A percentile compares a stretch with the other conserved stretches of the same genome.
Conservation (phyloP, 2,888 invertebrate genomes). For the Eurytoma adleriae region DNA sequence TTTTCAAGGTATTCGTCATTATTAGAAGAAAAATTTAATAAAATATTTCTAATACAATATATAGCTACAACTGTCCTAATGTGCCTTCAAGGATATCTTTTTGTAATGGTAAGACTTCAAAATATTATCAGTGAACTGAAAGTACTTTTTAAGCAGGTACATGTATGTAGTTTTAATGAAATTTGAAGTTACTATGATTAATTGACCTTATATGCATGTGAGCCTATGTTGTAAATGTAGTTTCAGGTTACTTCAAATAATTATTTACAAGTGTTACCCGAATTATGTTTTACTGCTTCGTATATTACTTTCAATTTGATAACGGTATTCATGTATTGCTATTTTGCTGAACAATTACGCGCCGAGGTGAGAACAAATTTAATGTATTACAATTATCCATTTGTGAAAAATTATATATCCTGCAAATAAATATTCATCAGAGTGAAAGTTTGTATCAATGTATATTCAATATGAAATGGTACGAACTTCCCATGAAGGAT, state of each 20-base stretch:
- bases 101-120: constrained; percentile 3
- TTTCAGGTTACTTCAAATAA: background rate
- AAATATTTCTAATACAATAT: constrained; percentile 21
- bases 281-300: background rate
- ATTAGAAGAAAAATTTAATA: constrained; percentile 15
- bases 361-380: constrained; percentile 17
- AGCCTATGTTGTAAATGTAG: no score
- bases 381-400: background rate
- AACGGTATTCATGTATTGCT: constrained; percentile 18
- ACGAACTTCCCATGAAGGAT: constrained; percentile 55
- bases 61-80: constrained; percentile 4
- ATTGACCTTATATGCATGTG: no score
- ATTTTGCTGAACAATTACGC: constrained; percentile 9
- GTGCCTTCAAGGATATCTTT: constrained; percentile 16
- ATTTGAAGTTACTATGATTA: no score
- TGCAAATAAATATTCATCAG: constrained; percentile 53
- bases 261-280: background rate
- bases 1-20: no score
- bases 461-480: constrained; percentile 63
- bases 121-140: background rate
- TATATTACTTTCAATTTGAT: background rate
- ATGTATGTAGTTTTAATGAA: background rate
- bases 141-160: background rate
- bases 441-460: constrained; percentile 57
- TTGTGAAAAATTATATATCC: no score